Base-by-base conservation (phyloP, 2,113 vertebrate species). In the Hyperopisus bebe region DNA sequence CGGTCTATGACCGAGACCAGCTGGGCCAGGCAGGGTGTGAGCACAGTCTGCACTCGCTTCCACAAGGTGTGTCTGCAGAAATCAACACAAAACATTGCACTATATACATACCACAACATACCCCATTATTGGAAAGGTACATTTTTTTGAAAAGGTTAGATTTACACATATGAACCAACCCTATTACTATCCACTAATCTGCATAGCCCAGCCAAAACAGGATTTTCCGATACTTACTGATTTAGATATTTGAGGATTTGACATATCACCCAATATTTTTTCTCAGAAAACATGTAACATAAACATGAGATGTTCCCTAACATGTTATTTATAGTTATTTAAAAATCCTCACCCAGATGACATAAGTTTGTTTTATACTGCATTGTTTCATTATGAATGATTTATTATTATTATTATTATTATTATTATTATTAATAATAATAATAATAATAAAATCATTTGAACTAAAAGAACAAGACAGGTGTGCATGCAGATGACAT, bases 21-120 rank as follows among this genome's bases (percentile, higher is more conserved):
- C 77, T 97, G 97, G 0, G 98, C 98, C 94, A 99, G 94, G 46
- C 98, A 92, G 0, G 98, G 98, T 21, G 94, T 95, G 53, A 99
- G 94, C 2, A 94, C 94, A 3, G 94, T 94, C 92, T 99, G 98
- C 89, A 98, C 91, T 19, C 97, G 95, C 92, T 97, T 99, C 98
- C 98, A 99, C 82, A 99, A 91, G 27, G 97, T 97, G 89, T 97
- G 95, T 91, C 98, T 99, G 94, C 51, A 89, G 55, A 50, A 89
- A 74, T 74, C 6, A 50, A 19, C 92, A 31, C 62, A 84, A 90
- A 35, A 85, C 46, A 90, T 44, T 50, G 21, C 6, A 6, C 21
- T 24, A 47, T 2, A 83, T 46, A 83, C 17, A 83, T 13, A 83
- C 42, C 5, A 82, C 3, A 44, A 27, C 9, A 11, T 13, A 70